Evolutionary conservation across 2,888 invertebrate genomes (phyloP).

Genomic region (Caradrina clavipalpis): DNA sequence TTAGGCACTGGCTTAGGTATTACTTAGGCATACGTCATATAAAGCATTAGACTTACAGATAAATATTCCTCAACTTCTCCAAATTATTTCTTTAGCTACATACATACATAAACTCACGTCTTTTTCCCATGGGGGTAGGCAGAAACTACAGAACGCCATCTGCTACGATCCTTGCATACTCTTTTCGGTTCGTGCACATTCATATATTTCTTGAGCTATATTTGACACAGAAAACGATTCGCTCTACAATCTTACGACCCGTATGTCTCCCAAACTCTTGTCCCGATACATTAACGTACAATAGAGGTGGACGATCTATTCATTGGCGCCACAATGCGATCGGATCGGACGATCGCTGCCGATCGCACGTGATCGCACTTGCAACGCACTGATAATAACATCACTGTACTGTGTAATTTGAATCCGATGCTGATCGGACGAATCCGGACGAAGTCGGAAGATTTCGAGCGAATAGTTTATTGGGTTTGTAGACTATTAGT

Average conservation of each 20-base stretch:
- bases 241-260: slow-evolving; percentile 31
- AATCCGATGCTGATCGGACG: slow-evolving; percentile 59
- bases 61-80: too few species aligned
- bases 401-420: slow-evolving; percentile 64
- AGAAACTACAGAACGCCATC: too few species aligned
- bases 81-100: too few species aligned
- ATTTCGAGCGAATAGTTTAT: slow-evolving; percentile 39
- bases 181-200: too few species aligned
- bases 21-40: too few species aligned
- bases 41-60: too few species aligned
- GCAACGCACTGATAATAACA: slow-evolving; percentile 80
- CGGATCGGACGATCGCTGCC: slow-evolving; percentile 71
- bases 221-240: not conserved
- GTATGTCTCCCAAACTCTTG: slow-evolving; percentile 72
- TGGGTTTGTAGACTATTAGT: slow-evolving; percentile 41
- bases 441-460: slow-evolving; percentile 42
- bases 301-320: slow-evolving; percentile 91
- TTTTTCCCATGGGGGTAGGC: too few species aligned
- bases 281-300: slow-evolving; percentile 89
- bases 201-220: not conserved
- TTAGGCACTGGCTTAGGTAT: too few species aligned
- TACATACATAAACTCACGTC: too few species aligned
- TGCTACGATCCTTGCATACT: too few species aligned
- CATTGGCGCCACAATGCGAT: slow-evolving; percentile 86
- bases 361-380: slow-evolving; percentile 85